Evolutionary conservation across 1,140 invertebrate genomes (phyloP).

Genomic region (Bombus polaris): DNA sequence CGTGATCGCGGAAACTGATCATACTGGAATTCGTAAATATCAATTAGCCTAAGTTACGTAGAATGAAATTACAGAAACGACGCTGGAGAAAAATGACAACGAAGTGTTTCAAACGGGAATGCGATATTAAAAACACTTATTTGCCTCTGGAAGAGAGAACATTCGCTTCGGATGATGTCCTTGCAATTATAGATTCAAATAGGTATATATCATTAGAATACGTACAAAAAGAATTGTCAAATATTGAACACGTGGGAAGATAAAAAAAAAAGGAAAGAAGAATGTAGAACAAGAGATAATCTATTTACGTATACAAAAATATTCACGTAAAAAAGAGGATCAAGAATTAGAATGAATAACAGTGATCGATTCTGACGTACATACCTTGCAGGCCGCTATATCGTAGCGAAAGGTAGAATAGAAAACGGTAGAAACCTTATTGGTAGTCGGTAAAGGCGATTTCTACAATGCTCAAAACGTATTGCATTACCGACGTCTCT

Average conservation of each 20-base stretch:
- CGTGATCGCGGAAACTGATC: background rate
- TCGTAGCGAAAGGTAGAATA: background rate
- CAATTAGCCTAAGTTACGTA: background rate
- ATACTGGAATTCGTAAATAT: background rate
- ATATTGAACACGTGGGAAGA: background rate
- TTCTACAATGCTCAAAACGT: background rate
- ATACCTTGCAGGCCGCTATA: background rate
- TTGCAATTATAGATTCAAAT: background rate
- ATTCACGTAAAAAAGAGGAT: background rate
- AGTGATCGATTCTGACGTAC: too few relatives aligned
- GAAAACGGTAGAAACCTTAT: background rate
- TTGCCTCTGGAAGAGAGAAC: background rate
- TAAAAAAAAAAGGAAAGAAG: background rate
- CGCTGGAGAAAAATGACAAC: background rate
- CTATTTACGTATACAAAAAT: background rate
- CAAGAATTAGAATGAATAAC: background rate
- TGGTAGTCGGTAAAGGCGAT: slow-evolving; percentile 25
- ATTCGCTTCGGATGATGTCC: background rate
- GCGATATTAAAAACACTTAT: too few relatives aligned
- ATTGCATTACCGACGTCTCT: slow-evolving; percentile 41
- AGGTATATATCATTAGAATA: background rate
- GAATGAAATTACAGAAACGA: background rate
- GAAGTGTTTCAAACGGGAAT: background rate
- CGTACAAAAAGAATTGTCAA: background rate
- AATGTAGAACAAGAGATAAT: background rate